Conservation (phyloP, 2,113 vertebrate species). For the Speoplatyrhinus poulsoni region DNA sequence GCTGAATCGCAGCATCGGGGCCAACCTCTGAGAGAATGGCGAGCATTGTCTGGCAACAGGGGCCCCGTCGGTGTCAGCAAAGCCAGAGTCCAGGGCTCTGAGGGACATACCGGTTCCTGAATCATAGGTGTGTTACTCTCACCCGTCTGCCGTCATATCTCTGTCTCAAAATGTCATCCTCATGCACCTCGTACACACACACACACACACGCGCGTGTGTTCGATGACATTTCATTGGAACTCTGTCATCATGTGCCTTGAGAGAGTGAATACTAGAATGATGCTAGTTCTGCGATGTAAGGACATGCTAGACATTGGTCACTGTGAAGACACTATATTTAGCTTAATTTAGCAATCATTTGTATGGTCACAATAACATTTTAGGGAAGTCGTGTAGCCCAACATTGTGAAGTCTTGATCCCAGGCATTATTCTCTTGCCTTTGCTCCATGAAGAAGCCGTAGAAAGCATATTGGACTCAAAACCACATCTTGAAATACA, state of each 20-base stretch:
- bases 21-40: neutral
- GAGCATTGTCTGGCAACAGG: conserved; percentile 27
- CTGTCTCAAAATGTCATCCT: neutral
- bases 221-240: conserved; percentile 68
- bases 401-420: too few species aligned
- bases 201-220: conserved; percentile 7
- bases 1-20: conserved; percentile 23
- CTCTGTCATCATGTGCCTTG: conserved; percentile 18
- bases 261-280: neutral
- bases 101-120: conserved; percentile 23
- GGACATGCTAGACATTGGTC: neutral
- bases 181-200: conserved; percentile 8
- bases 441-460: too few species aligned
- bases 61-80: conserved; percentile 22
- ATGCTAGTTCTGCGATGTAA: conserved; percentile 9
- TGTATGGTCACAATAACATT: too few species aligned
- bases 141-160: conserved; percentile 1
- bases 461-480: too few species aligned
- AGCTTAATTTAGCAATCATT: too few species aligned
- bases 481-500: conserved; percentile 25
- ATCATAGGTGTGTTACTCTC: conserved; percentile 31
- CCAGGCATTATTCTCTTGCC: too few species aligned
- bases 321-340: too few species aligned
- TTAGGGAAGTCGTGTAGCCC: too few species aligned
- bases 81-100: conserved; percentile 34